A percentile compares a stretch with the other conserved stretches of the same genome.
Evolutionary conservation across 2,113 vertebrate species (phyloP).

Genomic region (Entomyzon cyanotis): DNA sequence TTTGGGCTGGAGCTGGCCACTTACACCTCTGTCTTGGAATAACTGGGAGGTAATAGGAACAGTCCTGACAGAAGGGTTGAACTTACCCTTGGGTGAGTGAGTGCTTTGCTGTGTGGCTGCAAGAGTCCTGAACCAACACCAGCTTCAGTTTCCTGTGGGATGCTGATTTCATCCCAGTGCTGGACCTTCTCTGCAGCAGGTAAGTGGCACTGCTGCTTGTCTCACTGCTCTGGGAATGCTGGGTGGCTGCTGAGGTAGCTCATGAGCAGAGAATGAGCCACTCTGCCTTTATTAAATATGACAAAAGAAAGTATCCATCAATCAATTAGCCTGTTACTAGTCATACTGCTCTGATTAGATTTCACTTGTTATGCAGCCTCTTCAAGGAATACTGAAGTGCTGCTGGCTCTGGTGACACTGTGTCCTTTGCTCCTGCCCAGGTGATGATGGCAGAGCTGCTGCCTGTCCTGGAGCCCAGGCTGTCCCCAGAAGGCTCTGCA

Average conservation of each 20-base stretch:
- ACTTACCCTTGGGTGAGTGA: background rate
- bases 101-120: background rate
- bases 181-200: background rate
- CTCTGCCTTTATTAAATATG: background rate
- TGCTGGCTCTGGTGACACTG: background rate
- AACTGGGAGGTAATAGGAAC: background rate
- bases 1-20: background rate
- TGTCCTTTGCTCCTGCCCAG: conserved; percentile 67
- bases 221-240: background rate
- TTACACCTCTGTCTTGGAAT: background rate
- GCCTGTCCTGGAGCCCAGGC: conserved; percentile 61
- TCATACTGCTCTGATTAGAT: background rate
- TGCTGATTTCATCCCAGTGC: background rate
- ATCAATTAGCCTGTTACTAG: background rate
- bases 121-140: background rate
- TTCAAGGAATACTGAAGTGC: background rate
- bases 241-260: background rate
- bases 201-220: background rate
- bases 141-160: background rate
- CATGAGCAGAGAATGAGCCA: background rate
- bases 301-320: background rate
- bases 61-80: background rate
- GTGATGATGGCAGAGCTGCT: conserved; percentile 78
- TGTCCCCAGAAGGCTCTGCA: background rate
- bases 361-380: background rate